Conservation (phyloP, 2,113 vertebrate genomes). For the Amazona vittata region DNA sequence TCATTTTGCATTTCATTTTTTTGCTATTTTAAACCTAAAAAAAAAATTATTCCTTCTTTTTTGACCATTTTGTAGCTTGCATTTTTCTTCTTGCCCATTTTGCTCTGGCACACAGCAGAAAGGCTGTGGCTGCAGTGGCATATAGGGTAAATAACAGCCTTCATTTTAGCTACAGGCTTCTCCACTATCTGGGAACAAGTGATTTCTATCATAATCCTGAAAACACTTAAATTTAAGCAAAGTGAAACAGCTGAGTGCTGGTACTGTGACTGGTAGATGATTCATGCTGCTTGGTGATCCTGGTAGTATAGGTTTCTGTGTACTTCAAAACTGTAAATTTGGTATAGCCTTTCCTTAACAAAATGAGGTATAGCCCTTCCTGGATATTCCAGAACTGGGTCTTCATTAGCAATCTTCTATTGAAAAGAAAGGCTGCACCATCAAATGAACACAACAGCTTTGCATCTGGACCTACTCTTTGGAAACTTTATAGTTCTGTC, state of each 20-base stretch:
- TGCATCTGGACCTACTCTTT: fast-evolving
- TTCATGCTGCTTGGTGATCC: fast-evolving
- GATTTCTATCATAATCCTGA: not conserved
- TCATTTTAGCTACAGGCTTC: not conserved
- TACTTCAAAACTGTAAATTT: not conserved
- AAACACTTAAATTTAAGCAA: not conserved
- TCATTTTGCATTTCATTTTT: not conserved
- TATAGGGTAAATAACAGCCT: not conserved
- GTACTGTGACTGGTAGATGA: no score
- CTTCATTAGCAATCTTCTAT: not conserved
- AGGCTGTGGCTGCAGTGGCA: not conserved
- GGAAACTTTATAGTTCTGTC: not conserved
- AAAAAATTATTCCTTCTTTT: not conserved
- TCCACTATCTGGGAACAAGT: fast-evolving
- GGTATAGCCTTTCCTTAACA: fast-evolving
- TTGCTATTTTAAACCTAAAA: not conserved
- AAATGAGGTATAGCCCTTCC: not conserved
- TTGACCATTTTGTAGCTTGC: not conserved
- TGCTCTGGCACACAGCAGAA: not conserved
- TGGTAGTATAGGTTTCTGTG: not conserved
- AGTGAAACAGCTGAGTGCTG: not conserved
- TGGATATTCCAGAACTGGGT: not conserved
- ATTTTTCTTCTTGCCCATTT: not conserved
- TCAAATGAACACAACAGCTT: not conserved
- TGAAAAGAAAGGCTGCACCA: not conserved